Evolutionary conservation across 2,888 invertebrate genomes (phyloP), one percentile per base, ranked within the genome.

Genomic region (Lasius platythorax): DNA sequence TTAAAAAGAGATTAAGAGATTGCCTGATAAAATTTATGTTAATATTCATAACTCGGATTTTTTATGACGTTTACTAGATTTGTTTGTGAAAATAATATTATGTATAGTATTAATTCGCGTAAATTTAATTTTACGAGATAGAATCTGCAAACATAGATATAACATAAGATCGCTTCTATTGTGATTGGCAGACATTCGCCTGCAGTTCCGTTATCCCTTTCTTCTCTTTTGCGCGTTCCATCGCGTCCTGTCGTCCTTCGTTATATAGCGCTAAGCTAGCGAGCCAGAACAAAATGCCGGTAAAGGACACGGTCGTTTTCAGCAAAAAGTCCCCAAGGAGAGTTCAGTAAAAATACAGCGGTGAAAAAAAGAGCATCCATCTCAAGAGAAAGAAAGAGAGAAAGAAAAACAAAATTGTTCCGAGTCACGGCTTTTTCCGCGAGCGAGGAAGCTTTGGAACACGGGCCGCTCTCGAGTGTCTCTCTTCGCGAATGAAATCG

Each of bases 401-500:
- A n/a, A 30, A 76, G 30, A 40, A 43, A 33, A 37, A 61, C 43
- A 56, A 43, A 75, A 46, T 58, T 63, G 30, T 40, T 68, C 76
- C 43, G 83, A 64, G 70, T 40, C 66, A 50, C 53, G 58, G 43
- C 70, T 79, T 58, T 70, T 70, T 70, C 70, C 70, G 5, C 37
- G 68, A 28, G 30, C 58, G 61, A 83, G 46, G 61, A 83, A 43
- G 61, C 67, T 76, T 6, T 50, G 37, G 50, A 50, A 66, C 64
- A 53, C 6, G 40, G 63, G 5, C 23, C 46, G 37, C 12, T 76
- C 76, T 66, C 63, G 53, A 83, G 76, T 56, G 78, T 46, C 82
- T 73, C 82, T 73, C 75, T 18, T 15, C 75, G 74, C 15, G 63
- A 78, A 78, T 37, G 40, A 63, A 70, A 86, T 74, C 79, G 79